phyloP scores from a whole-genome alignment of 2,797 vertebrate species.

The Hippoglossus hippoglossus region DNA sequence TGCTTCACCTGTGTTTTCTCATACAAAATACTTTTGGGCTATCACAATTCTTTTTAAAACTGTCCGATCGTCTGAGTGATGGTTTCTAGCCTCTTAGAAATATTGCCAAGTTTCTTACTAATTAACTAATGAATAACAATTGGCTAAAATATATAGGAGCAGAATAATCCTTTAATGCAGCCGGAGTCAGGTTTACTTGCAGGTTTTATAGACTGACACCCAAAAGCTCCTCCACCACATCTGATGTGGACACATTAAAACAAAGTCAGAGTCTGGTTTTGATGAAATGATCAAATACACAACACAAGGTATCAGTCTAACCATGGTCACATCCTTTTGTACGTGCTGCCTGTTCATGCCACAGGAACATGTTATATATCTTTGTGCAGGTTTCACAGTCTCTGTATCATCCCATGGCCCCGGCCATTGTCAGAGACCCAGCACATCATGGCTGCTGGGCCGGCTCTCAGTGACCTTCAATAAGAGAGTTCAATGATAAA shows the following conservation, averaged over 20 bases:
- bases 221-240: background rate
- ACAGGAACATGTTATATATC: background rate
- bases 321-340: background rate
- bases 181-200: background rate
- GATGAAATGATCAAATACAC: too few species aligned
- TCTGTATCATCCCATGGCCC: conserved; percentile 24
- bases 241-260: background rate
- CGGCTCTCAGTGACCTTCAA: conserved; percentile 10
- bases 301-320: background rate
- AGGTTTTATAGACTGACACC: background rate
- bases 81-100: background rate
- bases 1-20: too few species aligned
- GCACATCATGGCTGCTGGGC: background rate
- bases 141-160: background rate
- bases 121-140: background rate
- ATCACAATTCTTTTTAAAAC: background rate
- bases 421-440: background rate
- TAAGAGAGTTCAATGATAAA: conserved; percentile 34
- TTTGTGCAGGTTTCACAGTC: conserved; percentile 6
- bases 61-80: background rate
- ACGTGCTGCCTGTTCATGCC: background rate
- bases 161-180: background rate
- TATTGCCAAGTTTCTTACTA: background rate
- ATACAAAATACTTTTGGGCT: background rate
- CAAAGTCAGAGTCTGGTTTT: background rate